Base-by-base conservation (phyloP, 2,888 invertebrate species). In the Scrobipalpa costella region DNA sequence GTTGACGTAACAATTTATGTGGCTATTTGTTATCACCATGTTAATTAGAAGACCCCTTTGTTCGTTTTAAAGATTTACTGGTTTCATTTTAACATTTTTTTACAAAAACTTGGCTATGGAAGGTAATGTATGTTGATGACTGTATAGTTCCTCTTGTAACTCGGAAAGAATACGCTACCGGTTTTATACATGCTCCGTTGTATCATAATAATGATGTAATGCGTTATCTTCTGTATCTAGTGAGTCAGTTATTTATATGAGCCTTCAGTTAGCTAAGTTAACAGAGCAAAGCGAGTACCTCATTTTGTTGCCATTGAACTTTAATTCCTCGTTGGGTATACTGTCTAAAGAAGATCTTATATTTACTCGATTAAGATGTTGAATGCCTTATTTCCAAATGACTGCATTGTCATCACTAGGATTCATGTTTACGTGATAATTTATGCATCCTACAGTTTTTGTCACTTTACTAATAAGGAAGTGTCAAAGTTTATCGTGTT, bases 1-100 rank as follows among this genome's bases (percentile, higher is more conserved):
- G 84, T 81, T 79, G 76, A 73, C 68, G 67, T 74, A 78, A 83
- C 81, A 83, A 81, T 82, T 80, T 74, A 76, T 74, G 75, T 77
- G 69, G 70, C 73, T 79, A 84, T 85, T 84, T 80, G 81, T 72
- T 64, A 64, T 77, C 69, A 73, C 72, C 70, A 71, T 72, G 71
- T 67, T 66, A 72, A 71, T 75, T 75, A 72, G 65, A 65, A 71
- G 65, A 65, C 44, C 57, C 71, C 71, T 71, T 76, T 75, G 75
- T 73, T 68, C 70, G 67, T 67, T 60, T 60, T 64, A 64, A 65
- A 70, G 66, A 65, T 65, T 72, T 67, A 67, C 67, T 65, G 27
- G 55, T 34, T 55, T 38, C 8, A 47, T 21, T 50, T 21, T 9
- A 40, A 40, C 11, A 40, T 13, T 40, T 13, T 15, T 9, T 5